Evolutionary conservation across 2,888 invertebrate species (phyloP), one percentile per base, ranked within the genome.

Genomic region (Ecliptopera silaceata): DNA sequence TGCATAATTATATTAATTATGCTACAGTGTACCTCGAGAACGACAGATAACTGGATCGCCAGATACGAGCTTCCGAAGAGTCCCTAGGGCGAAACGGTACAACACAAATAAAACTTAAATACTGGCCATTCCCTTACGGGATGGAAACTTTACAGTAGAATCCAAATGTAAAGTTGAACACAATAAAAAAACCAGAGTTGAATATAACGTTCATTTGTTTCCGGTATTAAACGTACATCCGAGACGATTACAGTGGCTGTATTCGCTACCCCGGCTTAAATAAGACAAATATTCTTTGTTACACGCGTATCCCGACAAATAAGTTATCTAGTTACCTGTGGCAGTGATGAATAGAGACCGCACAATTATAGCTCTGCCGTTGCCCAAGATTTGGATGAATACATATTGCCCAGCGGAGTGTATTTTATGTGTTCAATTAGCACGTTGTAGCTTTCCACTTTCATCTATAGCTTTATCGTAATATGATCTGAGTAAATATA

Each of bases 301-400:
- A 65, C 66, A 64, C 68, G 69, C 66, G 62, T 71, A 66, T 68
- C 66, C 67, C 58, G 65, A 68, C 66, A 74, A 75, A 76, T 80
- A 78, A 74, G 68, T 79, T 78, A 81, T 72, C 76, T 73, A 73
- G 75, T 79, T 81, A 77, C 71, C 68, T 72, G 63, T 72, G 77
- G 75, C 80, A 75, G 74, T 72, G 74, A 80, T 73, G 79, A 79
- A 80, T 76, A 72, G 69, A 71, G 69, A 66, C 63, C 65, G 70
- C 65, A 70, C 72, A 75, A 80, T 79, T 74, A 76, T 62, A 69
- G 65, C 64, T 32, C 60, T 62, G 61, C 59, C 59, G 57, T 61
- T 56, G 51, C 56, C 49, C 66, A 63, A 68, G 67, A 69, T 70
- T 64, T 60, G 56, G 62, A 63, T 66, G 55, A 59, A 61, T 74